Percentiles rank a stretch among this genome's conserved stretches.
Conservation (phyloP, 2,113 vertebrate species). For the Pedionomus torquatus region DNA sequence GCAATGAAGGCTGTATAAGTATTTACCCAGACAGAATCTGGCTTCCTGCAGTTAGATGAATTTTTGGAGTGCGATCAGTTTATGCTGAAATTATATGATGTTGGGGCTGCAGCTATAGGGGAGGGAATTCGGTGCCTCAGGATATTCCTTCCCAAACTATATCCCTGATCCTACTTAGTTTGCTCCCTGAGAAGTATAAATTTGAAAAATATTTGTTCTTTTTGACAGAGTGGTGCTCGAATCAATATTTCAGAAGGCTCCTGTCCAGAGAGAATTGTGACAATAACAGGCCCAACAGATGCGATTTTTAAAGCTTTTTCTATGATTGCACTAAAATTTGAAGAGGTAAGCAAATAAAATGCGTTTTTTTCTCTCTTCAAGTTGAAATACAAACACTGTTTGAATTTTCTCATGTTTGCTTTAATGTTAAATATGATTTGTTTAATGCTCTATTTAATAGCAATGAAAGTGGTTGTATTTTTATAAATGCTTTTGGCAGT, state of each 20-base stretch:
- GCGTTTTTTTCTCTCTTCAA: not conserved
- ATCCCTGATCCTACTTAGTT: not conserved
- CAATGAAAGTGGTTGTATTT: slow-evolving; percentile 46
- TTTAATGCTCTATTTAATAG: slow-evolving; percentile 63
- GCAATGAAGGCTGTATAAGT: not conserved
- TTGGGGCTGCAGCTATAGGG: not conserved
- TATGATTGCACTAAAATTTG: slow-evolving; percentile 95
- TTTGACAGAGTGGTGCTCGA: slow-evolving; percentile 87
- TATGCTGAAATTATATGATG: not conserved
- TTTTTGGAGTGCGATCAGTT: slow-evolving; percentile 1
- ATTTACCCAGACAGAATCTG: not conserved
- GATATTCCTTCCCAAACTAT: not conserved
- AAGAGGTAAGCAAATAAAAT: slow-evolving; percentile 81
- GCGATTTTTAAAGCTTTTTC: slow-evolving; percentile 93
- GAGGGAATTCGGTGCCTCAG: not conserved
- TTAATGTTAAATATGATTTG: slow-evolving; percentile 59
- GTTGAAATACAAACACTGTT: slow-evolving; percentile 26
- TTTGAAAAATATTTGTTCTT: slow-evolving; percentile 46
- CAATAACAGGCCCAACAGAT: slow-evolving; percentile 92
- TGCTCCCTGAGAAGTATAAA: not conserved
- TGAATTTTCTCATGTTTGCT: slow-evolving; percentile 56
- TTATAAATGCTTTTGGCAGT: slow-evolving; percentile 58
- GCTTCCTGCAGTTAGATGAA: not conserved
- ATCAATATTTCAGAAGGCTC: slow-evolving; percentile 96
- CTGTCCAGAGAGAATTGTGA: slow-evolving; percentile 92